Conservation (phyloP, 1,140 invertebrate genomes). For the Dufourea novaeangliae region DNA sequence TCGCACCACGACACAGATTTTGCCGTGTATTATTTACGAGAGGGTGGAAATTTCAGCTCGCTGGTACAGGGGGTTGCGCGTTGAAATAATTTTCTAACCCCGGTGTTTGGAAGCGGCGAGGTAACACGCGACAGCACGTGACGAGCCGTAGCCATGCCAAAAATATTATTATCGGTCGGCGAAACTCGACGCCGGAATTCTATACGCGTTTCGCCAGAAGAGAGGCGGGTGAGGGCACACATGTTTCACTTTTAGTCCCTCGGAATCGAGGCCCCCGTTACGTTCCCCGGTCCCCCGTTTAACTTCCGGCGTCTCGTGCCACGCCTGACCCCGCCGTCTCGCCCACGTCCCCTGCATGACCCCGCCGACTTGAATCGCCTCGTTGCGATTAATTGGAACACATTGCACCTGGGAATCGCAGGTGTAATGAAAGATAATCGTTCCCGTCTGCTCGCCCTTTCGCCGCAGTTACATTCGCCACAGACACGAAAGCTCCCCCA, state of each 20-base stretch:
- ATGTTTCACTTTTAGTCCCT: slow-evolving; percentile 22
- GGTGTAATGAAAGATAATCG: slow-evolving; percentile 76
- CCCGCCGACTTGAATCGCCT: slow-evolving; percentile 21
- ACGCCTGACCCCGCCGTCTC: slow-evolving; percentile 24
- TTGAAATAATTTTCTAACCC: background rate
- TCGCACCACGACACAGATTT: no score
- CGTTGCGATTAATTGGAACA: slow-evolving; percentile 72
- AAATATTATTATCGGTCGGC: slow-evolving; percentile 1
- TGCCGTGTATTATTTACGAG: no score
- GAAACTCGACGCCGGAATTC: slow-evolving; percentile 31
- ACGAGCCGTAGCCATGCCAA: no score
- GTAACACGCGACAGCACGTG: background rate
- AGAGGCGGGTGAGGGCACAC: no score
- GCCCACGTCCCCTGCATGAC: background rate
- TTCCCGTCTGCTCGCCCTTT: slow-evolving; percentile 61
- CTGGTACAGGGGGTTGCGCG: no score
- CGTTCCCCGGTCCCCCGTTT: slow-evolving; percentile 15
- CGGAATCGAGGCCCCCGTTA: slow-evolving; percentile 18
- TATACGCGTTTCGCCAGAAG: slow-evolving; percentile 19
- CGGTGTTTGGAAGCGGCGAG: background rate
- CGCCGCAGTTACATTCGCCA: slow-evolving; percentile 70
- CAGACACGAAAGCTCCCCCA: slow-evolving; percentile 62
- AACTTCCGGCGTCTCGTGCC: slow-evolving; percentile 45
- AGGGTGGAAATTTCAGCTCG: no score
- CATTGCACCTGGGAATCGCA: slow-evolving; percentile 75